A percentile compares a stretch with the other conserved stretches of the same genome.
phyloP scores from a whole-genome alignment of 1,140 invertebrate genomes.

The Trissolcus basalis region DNA sequence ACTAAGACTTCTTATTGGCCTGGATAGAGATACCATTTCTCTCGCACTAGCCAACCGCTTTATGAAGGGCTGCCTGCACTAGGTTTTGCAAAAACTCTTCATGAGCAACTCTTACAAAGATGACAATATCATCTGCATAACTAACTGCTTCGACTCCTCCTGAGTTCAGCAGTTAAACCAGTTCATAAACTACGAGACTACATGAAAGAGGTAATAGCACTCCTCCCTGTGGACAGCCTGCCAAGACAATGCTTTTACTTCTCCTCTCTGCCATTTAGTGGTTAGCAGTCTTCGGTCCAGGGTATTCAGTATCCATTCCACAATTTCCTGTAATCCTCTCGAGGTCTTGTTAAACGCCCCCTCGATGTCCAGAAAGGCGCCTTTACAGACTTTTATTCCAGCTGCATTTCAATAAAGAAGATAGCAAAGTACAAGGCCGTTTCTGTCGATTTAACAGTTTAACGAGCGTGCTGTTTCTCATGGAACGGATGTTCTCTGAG shows the following conservation, averaged over 20 bases:
- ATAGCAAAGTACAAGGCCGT: constrained; percentile 1
- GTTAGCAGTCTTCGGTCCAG: not conserved
- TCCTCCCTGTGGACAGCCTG: constrained; percentile 13
- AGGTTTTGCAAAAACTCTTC: not conserved
- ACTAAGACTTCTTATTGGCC: constrained; percentile 2
- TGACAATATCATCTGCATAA: constrained; percentile 18
- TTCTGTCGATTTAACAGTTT: not conserved
- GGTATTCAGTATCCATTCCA: no score
- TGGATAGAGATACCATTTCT: constrained; percentile 4
- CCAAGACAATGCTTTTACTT: constrained; percentile 10
- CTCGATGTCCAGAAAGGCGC: no score
- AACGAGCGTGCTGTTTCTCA: not conserved
- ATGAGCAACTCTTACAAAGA: constrained; percentile 10
- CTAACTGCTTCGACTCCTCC: no score
- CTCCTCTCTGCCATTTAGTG: not conserved
- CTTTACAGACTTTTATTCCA: not conserved
- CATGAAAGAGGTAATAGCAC: constrained; percentile 10
- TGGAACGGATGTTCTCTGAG: no score
- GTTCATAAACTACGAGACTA: constrained; percentile 16
- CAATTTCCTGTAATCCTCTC: no score
- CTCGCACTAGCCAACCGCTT: constrained; percentile 2
- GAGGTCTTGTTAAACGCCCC: no score
- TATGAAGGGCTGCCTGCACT: constrained; percentile 4
- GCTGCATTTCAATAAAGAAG: not conserved
- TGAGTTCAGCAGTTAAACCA: constrained; percentile 2